Evolutionary conservation across 2,888 invertebrate species (phyloP).

Genomic region (Arge pagana): DNA sequence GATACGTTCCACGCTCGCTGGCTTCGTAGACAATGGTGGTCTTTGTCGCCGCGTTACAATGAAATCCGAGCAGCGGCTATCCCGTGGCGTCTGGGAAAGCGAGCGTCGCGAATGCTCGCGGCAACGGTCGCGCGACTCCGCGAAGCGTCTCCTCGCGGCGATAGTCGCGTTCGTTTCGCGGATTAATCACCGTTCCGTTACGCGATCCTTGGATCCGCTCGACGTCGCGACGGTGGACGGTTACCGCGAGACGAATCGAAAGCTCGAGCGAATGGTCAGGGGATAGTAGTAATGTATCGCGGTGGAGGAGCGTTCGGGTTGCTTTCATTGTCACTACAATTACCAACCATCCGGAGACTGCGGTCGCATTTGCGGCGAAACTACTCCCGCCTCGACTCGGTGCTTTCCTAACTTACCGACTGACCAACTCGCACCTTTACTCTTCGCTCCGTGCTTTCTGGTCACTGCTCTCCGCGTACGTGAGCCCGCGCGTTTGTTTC

Average conservation of each 20-base stretch:
- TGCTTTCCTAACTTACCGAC: constrained; percentile 8
- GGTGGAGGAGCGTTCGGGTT: not conserved
- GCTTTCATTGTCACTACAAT: constrained; percentile 16
- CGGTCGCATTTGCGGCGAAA: constrained; percentile 15
- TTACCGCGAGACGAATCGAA: too few species aligned
- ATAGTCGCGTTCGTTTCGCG: not conserved
- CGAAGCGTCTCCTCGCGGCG: not conserved
- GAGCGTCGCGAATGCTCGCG: too few species aligned
- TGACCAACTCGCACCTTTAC: constrained; percentile 2
- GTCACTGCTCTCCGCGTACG: not conserved
- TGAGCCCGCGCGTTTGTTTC: not conserved
- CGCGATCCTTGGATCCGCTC: too few species aligned
- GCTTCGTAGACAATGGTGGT: too few species aligned
- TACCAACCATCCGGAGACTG: constrained; percentile 13
- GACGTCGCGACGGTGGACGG: too few species aligned
- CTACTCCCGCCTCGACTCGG: constrained; percentile 8
- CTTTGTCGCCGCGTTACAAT: too few species aligned
- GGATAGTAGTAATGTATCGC: not conserved
- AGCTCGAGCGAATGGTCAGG: not conserved
- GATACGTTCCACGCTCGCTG: too few species aligned
- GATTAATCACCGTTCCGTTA: not conserved
- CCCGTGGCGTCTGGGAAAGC: too few species aligned
- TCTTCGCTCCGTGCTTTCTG: not conserved
- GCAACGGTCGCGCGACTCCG: not conserved
- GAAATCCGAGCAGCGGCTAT: too few species aligned